Evolutionary conservation across 2,797 vertebrate genomes (phyloP).

Genomic region (Monodelphis domestica): DNA sequence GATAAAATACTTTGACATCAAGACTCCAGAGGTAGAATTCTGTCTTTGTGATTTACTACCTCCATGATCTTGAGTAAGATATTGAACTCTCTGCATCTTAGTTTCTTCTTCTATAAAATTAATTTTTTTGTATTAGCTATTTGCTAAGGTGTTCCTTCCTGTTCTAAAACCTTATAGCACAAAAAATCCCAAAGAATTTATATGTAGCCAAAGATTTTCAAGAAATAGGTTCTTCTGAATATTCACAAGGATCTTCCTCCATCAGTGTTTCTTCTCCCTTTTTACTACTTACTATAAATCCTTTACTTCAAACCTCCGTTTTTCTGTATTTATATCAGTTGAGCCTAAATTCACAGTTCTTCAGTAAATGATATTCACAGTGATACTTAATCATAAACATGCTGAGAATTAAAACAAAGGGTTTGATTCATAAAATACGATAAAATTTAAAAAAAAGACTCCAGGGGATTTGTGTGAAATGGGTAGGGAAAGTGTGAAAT

Average conservation of each 20-base stretch:
- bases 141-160: no score
- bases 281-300: slow-evolving; percentile 38
- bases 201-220: slow-evolving; percentile 52
- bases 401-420: slow-evolving; percentile 63
- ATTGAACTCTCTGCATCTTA: background rate
- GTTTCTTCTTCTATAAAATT: background rate
- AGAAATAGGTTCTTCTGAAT: slow-evolving; percentile 47
- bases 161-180: no score
- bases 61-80: background rate
- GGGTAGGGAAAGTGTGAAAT: slow-evolving; percentile 54
- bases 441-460: slow-evolving; percentile 51
- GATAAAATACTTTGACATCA: background rate
- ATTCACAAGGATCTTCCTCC: slow-evolving; percentile 23
- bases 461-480: slow-evolving; percentile 46
- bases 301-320: slow-evolving; percentile 21
- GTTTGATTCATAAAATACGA: slow-evolving; percentile 62
- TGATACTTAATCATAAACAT: slow-evolving; percentile 56
- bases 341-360: slow-evolving; percentile 44
- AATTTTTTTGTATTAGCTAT: no score
- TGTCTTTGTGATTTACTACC: background rate
- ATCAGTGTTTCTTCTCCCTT: slow-evolving; percentile 28
- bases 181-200: slow-evolving; percentile 34
- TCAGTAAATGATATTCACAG: slow-evolving; percentile 56
- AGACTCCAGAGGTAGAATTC: background rate
- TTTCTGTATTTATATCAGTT: slow-evolving; percentile 32